phyloP scores from a whole-genome alignment of 1,140 invertebrate genomes.

The Drosophila neocordata region DNA sequence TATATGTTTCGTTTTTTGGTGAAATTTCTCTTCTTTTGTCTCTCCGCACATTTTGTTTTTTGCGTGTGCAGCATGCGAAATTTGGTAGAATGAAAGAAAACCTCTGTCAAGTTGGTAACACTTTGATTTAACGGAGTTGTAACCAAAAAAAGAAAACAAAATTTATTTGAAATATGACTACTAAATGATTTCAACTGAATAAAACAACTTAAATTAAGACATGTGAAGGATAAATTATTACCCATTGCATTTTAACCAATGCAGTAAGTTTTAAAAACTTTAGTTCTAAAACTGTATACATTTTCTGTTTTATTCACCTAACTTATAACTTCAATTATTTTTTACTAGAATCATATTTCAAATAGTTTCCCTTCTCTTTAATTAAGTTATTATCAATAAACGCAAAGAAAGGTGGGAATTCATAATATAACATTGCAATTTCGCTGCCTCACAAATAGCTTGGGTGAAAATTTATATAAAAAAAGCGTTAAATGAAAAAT shows the following conservation, averaged over 20 bases:
- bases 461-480: slow-evolving; percentile 5
- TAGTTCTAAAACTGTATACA: too few species aligned
- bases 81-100: slow-evolving; percentile 60
- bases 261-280: too few species aligned
- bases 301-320: too few species aligned
- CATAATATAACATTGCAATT: background rate
- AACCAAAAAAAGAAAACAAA: slow-evolving; percentile 35
- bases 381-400: background rate
- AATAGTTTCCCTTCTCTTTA: background rate
- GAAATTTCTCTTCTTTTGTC: slow-evolving; percentile 53
- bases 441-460: slow-evolving; percentile 4
- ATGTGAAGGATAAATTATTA: background rate
- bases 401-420: slow-evolving; percentile 10
- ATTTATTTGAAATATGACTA: background rate
- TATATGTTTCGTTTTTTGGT: slow-evolving; percentile 41
- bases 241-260: background rate
- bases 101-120: slow-evolving; percentile 59
- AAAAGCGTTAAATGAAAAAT: slow-evolving; percentile 46
- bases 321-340: too few species aligned
- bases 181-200: background rate
- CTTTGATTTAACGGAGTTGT: slow-evolving; percentile 47
- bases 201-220: background rate
- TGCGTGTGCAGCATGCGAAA: slow-evolving; percentile 69
- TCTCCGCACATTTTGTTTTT: background rate
- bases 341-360: background rate